phyloP scores from a whole-genome alignment of 2,888 invertebrate genomes.

The Noctua janthe region DNA sequence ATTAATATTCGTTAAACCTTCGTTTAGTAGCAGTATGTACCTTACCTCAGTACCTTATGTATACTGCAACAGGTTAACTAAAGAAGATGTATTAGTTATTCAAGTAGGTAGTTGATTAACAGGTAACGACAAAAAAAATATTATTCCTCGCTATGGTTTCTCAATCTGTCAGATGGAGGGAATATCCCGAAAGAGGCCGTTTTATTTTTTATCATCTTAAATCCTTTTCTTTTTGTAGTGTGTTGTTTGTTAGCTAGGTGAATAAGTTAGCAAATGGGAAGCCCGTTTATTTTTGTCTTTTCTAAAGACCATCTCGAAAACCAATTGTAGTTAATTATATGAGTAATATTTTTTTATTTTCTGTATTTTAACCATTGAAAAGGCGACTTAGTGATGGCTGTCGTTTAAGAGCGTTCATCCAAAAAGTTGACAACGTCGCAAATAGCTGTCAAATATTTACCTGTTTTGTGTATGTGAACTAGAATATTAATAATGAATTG shows the following conservation, averaged over 20 bases:
- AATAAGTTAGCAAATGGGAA: background rate
- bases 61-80: background rate
- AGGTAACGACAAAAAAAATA: background rate
- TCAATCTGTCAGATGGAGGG: background rate
- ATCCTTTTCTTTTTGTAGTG: background rate
- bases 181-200: background rate
- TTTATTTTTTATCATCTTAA: background rate
- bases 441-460: no score
- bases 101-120: background rate
- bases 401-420: background rate
- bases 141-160: background rate
- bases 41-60: conserved; percentile 7
- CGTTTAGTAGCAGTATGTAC: background rate
- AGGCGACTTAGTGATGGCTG: conserved; percentile 25
- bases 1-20: conserved; percentile 3
- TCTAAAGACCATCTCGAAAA: conserved; percentile 1
- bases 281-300: conserved; percentile 4
- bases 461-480: no score
- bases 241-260: background rate
- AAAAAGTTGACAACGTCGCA: no score
- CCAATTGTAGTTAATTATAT: background rate
- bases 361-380: conserved; percentile 21
- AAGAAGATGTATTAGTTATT: background rate
- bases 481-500: no score
- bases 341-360: conserved; percentile 12